Evolutionary conservation across 2,888 invertebrate genomes (phyloP), one percentile per base, ranked within the genome.

Genomic region (Camptogramma bilineatum): DNA sequence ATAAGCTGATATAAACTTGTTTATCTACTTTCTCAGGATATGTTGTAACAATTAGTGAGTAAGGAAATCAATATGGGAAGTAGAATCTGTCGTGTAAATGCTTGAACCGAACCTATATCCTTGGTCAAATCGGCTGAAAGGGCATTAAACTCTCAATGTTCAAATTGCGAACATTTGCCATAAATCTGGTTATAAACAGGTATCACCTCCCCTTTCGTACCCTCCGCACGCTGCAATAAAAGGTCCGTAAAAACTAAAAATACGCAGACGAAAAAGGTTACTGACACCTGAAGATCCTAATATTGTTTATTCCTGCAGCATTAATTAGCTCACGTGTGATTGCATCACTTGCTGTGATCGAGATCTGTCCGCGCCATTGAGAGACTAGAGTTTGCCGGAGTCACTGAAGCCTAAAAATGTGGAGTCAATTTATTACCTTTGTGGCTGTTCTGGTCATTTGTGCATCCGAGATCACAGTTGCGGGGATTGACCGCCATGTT

Each of bases 281-380:
- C 8, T 52, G 62, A 75, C 70, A 62, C 61, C 77, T 81, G 85
- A 66, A 79, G 78, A 75, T 82, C 82, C 82, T 83, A 77, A 79
- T 74, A 74, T 74, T 75, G 76, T 79, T 76, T 78, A 80, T 79
- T 78, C 75, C 74, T 77, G 78, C 75, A 69, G 73, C 72, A 79
- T 79, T 79, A 85, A 86, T 84, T 82, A 83, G 66, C 65, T 66
- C 74, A 85, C 85, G 85, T 68, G 70, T 67, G 57, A 62, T 90
- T 90, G 71, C 88, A 80, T 77, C 81, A 87, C 71, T 66, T 58
- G 53, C 24, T 64, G 58, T 71, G 65, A 69, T 69, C 68, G 71
- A 72, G 71, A 70, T 72, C 70, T 66, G 62, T 28, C 59, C 60
- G 59, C 59, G 67, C 52, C 70, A 73, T 72, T 74, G 73, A 39